These are phyloP conservation scores for Drosophila elegans DNA, from an alignment of 1,140 invertebrate species.

Conservation along the genomic window DNA sequence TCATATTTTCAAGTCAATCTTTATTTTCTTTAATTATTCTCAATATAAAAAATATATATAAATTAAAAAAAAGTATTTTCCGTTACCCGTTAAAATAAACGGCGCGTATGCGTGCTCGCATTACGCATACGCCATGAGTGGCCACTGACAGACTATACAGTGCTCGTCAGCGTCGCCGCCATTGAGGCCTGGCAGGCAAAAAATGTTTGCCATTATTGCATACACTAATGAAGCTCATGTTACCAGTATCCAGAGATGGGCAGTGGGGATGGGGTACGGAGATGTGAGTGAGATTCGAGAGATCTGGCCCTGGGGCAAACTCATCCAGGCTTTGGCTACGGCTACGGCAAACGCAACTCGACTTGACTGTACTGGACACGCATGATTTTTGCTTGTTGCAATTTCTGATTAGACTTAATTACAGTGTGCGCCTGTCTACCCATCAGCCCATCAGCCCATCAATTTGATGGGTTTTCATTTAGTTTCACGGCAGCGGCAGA, in stretches of 20 bases:
- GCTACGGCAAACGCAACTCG: conserved; percentile 30
- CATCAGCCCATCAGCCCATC: conserved; percentile 75
- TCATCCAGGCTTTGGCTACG: conserved; percentile 10
- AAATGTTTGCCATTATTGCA: conserved; percentile 83
- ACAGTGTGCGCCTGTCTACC: conserved; percentile 71
- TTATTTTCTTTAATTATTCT: no score
- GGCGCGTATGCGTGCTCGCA: conserved; percentile 29
- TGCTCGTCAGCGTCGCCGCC: conserved; percentile 38
- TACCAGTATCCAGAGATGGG: conserved; percentile 35
- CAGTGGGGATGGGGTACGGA: neutral
- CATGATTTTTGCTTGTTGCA: conserved; percentile 82
- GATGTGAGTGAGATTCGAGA: conserved; percentile 33
- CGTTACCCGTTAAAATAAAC: neutral
- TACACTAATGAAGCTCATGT: conserved; percentile 84
- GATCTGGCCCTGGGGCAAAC: conserved; percentile 44
- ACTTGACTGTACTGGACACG: conserved; percentile 62
- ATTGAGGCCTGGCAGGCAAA: conserved; percentile 74
- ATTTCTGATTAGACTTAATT: conserved; percentile 84
- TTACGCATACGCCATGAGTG: conserved; percentile 65
- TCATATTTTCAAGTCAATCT: no score
- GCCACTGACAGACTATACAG: conserved; percentile 46
- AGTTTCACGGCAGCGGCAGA: conserved; percentile 10
- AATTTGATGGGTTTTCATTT: conserved; percentile 76
- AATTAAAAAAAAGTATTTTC: neutral
- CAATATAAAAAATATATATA: neutral